Evolutionary conservation across 2,888 invertebrate species (phyloP).

Genomic region (Smittia sp.): DNA sequence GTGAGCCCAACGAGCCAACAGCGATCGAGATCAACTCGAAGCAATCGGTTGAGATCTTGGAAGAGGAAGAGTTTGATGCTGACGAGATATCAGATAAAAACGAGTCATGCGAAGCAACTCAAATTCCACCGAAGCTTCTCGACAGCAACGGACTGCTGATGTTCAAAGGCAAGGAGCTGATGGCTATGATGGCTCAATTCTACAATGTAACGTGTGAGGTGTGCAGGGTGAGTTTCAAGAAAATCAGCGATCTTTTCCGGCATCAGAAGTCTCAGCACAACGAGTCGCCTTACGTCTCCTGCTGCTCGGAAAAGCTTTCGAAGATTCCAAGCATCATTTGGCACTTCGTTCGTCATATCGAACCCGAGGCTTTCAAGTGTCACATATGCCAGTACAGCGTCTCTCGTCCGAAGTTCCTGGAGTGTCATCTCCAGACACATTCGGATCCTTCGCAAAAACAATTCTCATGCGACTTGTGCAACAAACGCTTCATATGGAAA

Average conservation of each 20-base stretch:
- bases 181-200: constrained; percentile 40
- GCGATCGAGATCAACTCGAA: too few relatives aligned
- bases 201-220: constrained; percentile 14
- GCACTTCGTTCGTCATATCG: constrained; percentile 40
- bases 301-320: background rate
- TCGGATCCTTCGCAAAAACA: constrained; percentile 42
- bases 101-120: too few relatives aligned
- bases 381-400: constrained; percentile 42
- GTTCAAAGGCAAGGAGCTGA: constrained; percentile 42
- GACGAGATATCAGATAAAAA: constrained; percentile 12
- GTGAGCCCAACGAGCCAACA: too few relatives aligned
- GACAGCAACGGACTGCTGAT: constrained; percentile 41
- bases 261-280: background rate
- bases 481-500: constrained; percentile 43
- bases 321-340: constrained; percentile 10
- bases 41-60: too few relatives aligned
- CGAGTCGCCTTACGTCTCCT: constrained; percentile 21
- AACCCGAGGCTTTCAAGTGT: constrained; percentile 43
- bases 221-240: background rate
- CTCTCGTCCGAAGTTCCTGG: constrained; percentile 42
- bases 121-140: constrained; percentile 41
- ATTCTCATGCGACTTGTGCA: constrained; percentile 42
- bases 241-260: background rate
- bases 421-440: constrained; percentile 43
- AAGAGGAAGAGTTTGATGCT: too few relatives aligned